phyloP scores from a whole-genome alignment of 64 coral and sea anemone genomes.

The Porites lutea region DNA sequence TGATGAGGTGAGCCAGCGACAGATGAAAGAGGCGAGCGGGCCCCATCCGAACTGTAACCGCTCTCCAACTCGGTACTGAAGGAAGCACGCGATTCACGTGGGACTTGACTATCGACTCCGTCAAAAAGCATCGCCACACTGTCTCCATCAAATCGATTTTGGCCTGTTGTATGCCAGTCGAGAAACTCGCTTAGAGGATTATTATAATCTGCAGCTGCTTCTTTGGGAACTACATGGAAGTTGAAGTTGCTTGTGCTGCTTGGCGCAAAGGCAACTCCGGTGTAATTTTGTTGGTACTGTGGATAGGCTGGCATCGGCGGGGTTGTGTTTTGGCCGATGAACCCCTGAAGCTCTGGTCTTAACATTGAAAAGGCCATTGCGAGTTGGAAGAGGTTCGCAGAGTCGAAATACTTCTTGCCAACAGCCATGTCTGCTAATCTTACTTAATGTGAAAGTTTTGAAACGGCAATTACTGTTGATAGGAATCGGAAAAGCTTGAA shows the following conservation, averaged over 20 bases:
- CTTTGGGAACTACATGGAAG: constrained; percentile 30
- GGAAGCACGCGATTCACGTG: constrained; percentile 9
- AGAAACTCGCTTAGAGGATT: constrained; percentile 61
- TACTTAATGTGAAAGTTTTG: no score
- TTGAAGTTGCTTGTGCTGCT: constrained; percentile 50
- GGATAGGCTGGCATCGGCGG: constrained; percentile 37
- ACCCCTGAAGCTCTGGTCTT: constrained; percentile 79
- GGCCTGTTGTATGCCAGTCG: constrained; percentile 44
- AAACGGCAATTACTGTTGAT: no score
- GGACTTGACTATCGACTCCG: constrained; percentile 26
- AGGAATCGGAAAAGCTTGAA: no score
- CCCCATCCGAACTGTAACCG: constrained; percentile 88
- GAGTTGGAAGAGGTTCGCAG: constrained; percentile 55
- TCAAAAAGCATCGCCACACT: constrained; percentile 63
- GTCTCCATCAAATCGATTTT: constrained; percentile 35
- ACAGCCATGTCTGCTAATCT: constrained; percentile 59
- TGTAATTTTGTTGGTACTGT: constrained; percentile 55
- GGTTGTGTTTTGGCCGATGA: constrained; percentile 39
- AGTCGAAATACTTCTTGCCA: constrained; percentile 62
- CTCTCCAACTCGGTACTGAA: constrained; percentile 74
- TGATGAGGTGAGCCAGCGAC: constrained; percentile 39
- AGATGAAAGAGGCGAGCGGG: constrained; percentile 56
- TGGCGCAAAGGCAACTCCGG: constrained; percentile 25
- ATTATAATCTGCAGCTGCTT: not conserved
- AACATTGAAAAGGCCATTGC: constrained; percentile 68